A percentile compares a stretch with the other conserved stretches of the same genome.
Evolutionary conservation across 2,797 vertebrate species (phyloP).

Genomic region (Eremophila alpestris): DNA sequence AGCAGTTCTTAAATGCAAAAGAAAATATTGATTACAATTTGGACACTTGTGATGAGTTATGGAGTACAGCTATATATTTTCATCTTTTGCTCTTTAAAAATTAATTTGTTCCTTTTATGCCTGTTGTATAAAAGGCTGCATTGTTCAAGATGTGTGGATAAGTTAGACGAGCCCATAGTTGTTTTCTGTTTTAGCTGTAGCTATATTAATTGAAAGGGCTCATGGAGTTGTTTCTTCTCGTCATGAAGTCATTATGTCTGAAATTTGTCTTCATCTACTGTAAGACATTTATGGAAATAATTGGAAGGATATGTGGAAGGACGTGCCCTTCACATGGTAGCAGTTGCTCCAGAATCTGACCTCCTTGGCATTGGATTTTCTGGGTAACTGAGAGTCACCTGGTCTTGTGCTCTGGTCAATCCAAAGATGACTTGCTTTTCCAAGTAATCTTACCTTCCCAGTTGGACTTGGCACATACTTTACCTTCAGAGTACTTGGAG

Average conservation of each 20-base stretch:
- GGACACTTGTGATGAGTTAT: neutral
- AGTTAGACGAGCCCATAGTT: neutral
- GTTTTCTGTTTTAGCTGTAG: neutral
- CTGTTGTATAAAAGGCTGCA: neutral
- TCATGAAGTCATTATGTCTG: neutral
- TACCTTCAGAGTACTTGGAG: neutral
- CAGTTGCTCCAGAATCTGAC: neutral
- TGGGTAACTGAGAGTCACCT: neutral
- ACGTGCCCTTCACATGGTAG: neutral
- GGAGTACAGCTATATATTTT: constrained; percentile 29
- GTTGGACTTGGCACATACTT: neutral
- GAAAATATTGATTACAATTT: constrained; percentile 35
- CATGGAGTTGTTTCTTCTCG: neutral
- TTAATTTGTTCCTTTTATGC: constrained; percentile 14
- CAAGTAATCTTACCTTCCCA: neutral
- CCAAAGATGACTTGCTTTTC: neutral
- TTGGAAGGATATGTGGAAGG: neutral
- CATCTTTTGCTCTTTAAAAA: constrained; percentile 46
- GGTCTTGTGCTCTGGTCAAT: neutral
- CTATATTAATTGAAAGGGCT: neutral
- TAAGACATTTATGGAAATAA: neutral
- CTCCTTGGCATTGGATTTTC: neutral
- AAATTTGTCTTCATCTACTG: neutral
- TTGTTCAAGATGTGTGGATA: neutral
- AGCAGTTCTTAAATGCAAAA: constrained; percentile 10